Percentiles rank a stretch among this genome's conserved stretches.
Evolutionary conservation across 2,888 invertebrate genomes (phyloP).

Genomic region (Sphinx pinastri): DNA sequence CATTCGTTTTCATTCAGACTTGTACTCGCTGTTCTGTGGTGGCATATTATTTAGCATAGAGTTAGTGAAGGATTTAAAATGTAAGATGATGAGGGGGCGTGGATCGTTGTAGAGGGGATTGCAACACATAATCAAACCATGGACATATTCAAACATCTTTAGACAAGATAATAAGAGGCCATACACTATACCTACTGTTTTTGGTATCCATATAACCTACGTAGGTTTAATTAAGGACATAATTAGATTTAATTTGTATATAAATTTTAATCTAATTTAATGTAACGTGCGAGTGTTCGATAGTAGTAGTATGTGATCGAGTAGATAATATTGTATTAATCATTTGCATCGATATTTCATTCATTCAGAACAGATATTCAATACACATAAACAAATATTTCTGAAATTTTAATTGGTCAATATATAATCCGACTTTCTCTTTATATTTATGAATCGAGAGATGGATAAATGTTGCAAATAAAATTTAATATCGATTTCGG

Average conservation of each 20-base stretch:
- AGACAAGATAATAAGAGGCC: constrained; percentile 58
- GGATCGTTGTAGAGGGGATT: constrained; percentile 42
- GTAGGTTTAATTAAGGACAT: constrained; percentile 71
- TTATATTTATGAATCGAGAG: constrained; percentile 20
- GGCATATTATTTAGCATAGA: constrained; percentile 43
- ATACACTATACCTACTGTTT: constrained; percentile 63
- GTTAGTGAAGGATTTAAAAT: constrained; percentile 34
- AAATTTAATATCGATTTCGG: constrained; percentile 33
- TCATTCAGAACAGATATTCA: not conserved
- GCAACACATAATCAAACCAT: constrained; percentile 41
- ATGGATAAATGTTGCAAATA: constrained; percentile 16
- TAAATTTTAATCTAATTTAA: constrained; percentile 79
- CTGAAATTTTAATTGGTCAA: not conserved
- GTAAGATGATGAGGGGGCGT: constrained; percentile 35
- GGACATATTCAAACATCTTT: constrained; percentile 33
- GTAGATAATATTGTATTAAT: constrained; percentile 44
- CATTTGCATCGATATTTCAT: constrained; percentile 19
- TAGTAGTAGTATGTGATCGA: constrained; percentile 80
- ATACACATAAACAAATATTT: not conserved
- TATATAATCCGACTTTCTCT: constrained; percentile 24
- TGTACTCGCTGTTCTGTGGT: constrained; percentile 64
- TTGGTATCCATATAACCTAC: constrained; percentile 58
- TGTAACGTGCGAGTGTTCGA: constrained; percentile 82
- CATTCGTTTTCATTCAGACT: constrained; percentile 44
- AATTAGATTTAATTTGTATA: constrained; percentile 79